These are phyloP conservation scores for Hyaena hyaena DNA, from an alignment of 2,113 vertebrate genomes.

Conservation along the genomic window DNA sequence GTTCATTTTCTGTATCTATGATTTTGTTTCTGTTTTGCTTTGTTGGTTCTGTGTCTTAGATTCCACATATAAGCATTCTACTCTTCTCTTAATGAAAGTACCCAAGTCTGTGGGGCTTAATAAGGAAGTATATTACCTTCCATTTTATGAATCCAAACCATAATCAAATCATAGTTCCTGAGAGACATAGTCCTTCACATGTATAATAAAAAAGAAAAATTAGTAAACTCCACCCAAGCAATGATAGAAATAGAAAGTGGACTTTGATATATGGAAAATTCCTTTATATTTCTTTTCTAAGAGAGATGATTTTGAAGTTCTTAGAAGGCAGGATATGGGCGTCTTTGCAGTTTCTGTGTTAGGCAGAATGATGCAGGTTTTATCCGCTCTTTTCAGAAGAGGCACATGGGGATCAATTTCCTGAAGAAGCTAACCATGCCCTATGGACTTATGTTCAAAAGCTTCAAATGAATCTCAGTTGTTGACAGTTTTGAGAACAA, in stretches of 20 bases:
- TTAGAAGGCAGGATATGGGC: neutral
- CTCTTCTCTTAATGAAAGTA: neutral
- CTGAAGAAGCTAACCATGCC: constrained; percentile 43
- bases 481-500: constrained; percentile 24
- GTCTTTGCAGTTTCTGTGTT: neutral
- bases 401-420: constrained; percentile 49
- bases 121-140: neutral
- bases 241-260: neutral
- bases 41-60: neutral
- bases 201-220: neutral
- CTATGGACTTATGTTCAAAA: constrained; percentile 33
- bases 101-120: neutral
- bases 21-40: neutral
- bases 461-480: neutral
- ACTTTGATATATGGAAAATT: neutral
- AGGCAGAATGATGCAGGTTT: neutral
- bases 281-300: constrained; percentile 6
- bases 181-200: neutral
- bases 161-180: neutral
- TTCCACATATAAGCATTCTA: neutral
- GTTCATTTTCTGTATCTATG: neutral
- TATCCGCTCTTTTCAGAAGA: constrained; percentile 16
- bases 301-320: neutral
- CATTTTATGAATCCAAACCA: neutral
- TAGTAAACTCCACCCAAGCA: neutral